Evolutionary conservation across 2,888 invertebrate genomes (phyloP), one percentile per base, ranked within the genome.

Genomic region (Mayetiola destructor): DNA sequence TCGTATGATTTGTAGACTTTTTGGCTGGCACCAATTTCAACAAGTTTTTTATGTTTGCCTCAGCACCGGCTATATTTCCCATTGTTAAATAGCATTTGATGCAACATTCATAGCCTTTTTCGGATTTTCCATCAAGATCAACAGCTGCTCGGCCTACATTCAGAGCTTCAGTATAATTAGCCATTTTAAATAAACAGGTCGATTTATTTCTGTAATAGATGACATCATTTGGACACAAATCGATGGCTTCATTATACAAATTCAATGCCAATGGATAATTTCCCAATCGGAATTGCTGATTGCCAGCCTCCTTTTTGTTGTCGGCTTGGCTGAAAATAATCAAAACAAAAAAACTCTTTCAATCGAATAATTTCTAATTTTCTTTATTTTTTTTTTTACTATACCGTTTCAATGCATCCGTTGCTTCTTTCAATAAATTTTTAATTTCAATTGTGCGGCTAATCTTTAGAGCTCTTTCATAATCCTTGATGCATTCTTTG

Each of bases 101-200:
- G 63, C 91, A 83, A 16, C 84, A 78, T 32, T 81, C 76, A 63
- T 80, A 83, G 42, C 82, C 82, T 73, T 88, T 88, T 57, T 85
- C 80, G 72, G 89, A 92, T 61, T 73, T 78, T 1, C 84, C 77
- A 70, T 94, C 92, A 56, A 94, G 60, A 1, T 69, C 66, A 20
- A 91, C 78, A 54, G 91, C 80, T 69, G 79, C 82, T 62, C 87
- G 81, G n/a, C 92, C 87, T 76, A 95, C 94, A 59, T 81, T 82
- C 39, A 93, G 69, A 16, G 93, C 94, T 63, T 85, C 84, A 62
- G 79, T 80, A 68, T 84, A 91, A 67, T 82, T 80, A 61, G 82
- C 80, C 59, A 94, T 69, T 94, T 94, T 95, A 80, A 95, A 89
- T 69, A 85, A 86, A 68, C 93, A 92, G 52, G 95, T 95, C 42